phyloP scores from a whole-genome alignment of 2,888 invertebrate species.

The Villa cingulata region DNA sequence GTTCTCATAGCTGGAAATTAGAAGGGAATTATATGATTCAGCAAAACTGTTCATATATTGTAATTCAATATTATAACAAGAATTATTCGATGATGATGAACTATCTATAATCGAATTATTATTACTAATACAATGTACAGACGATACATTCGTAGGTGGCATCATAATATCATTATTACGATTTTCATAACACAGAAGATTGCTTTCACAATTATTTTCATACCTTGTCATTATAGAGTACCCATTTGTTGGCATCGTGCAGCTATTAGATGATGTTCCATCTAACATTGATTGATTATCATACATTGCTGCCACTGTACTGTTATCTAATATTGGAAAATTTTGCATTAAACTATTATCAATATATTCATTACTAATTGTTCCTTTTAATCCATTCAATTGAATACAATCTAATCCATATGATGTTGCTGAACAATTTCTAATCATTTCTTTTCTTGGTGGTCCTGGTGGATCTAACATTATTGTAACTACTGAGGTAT shows the following conservation, averaged over 20 bases:
- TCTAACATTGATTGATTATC: background rate
- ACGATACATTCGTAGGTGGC: background rate
- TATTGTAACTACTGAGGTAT: conserved; percentile 81
- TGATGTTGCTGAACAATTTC: conserved; percentile 27
- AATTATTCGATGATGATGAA: background rate
- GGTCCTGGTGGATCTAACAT: conserved; percentile 84
- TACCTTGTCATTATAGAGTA: conserved; percentile 15
- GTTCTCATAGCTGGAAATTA: conserved; percentile 18
- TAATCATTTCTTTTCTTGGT: conserved; percentile 51
- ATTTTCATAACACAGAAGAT: conserved; percentile 12
- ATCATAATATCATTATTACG: conserved; percentile 9
- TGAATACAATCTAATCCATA: conserved; percentile 20
- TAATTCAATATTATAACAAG: conserved; percentile 3
- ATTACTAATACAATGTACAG: background rate
- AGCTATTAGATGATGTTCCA: conserved; percentile 1
- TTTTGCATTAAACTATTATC: background rate
- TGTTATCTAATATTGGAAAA: background rate
- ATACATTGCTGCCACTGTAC: conserved; percentile 1
- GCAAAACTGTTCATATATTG: conserved; percentile 25
- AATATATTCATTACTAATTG: background rate
- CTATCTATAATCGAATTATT: conserved; percentile 1
- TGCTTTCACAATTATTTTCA: conserved; percentile 15
- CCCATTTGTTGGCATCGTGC: conserved; percentile 10
- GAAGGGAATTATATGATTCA: conserved; percentile 31
- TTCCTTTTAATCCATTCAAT: conserved; percentile 11